phyloP scores from a whole-genome alignment of 1,140 invertebrate genomes.

The Penaeus chinensis region DNA sequence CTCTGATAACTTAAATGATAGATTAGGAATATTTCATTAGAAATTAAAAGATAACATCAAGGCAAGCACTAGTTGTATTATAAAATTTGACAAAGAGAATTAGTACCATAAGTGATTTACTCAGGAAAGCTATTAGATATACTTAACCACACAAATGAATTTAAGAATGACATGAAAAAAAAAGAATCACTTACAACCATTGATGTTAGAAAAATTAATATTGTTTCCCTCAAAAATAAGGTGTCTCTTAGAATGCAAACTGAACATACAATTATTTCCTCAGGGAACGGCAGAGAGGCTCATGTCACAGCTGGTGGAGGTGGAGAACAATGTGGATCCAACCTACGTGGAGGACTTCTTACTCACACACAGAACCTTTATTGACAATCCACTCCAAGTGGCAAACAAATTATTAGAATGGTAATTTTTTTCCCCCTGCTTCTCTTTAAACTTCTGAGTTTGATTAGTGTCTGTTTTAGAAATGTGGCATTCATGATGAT shows the following conservation, averaged over 20 bases:
- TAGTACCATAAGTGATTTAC: no score
- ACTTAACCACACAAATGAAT: no score
- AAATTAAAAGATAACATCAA: no score
- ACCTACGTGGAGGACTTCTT: slow-evolving; percentile 99
- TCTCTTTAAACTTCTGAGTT: not conserved
- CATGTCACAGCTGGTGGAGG: slow-evolving; percentile 93
- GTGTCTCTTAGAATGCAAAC: no score
- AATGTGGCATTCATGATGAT: no score
- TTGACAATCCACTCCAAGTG: slow-evolving; percentile 84
- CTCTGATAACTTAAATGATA: no score
- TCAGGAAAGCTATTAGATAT: no score
- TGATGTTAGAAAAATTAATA: not conserved
- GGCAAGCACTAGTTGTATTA: no score
- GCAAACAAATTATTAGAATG: slow-evolving; percentile 89
- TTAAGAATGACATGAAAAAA: no score
- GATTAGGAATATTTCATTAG: no score
- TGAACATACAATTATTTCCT: not conserved
- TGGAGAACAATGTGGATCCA: slow-evolving; percentile 92
- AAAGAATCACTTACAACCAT: no score
- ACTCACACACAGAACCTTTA: slow-evolving; percentile 96
- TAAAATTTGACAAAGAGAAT: no score
- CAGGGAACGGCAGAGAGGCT: slow-evolving; percentile 89
- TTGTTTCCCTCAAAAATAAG: not conserved
- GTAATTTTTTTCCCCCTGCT: slow-evolving; percentile 70
- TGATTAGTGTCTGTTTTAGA: not conserved